Base-by-base conservation (phyloP, 92 coral and sea anemone species). In the Micromussa lordhowensis region DNA sequence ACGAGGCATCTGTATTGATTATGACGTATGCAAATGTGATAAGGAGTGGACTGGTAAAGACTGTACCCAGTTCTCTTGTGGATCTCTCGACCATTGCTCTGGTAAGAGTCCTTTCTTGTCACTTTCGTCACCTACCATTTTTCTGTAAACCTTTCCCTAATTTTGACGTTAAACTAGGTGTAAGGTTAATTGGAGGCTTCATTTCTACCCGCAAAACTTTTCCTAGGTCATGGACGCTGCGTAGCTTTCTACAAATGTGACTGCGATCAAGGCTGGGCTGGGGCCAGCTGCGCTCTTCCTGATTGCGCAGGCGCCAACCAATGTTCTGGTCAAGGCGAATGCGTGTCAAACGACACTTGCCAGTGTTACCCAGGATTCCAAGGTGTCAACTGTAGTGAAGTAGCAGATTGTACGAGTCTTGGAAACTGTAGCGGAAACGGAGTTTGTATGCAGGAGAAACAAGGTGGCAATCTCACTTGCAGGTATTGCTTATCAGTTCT, bases 1-100 rank as follows among this genome's bases (percentile, higher is more conserved):
- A n/a, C 88, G 88, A 34, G 98, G 98, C 14, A 58, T 76, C 71
- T 94, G 98, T 63, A 86, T 94, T n/a, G 85, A 94, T 72, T 85
- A 49, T 78, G 95, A 94, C 68, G 89, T 90, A 7, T 94, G 98
- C 58, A 91, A 95, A 68, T 95, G 98, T 66, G 24, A 90, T 83
- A 64, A 72, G 72, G 92, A 88, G 26, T 95, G 96, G 95, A 95
- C 90, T 59, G 98, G 98, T 34, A 68, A 81, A 14, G 83, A 92
- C 38, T 95, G 98, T 69, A 77, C 90, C 40, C 86, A 92, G 63
- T 70, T 81, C 80, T 94, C 97, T 5, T 94, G 97, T 73, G 84
- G 58, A 69, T 77, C 87, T 48, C 93, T 94, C 53, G 96, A 91
- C 81, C 66, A 76, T 68, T 94, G 95, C 77, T 94, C 96, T 34